Evolutionary conservation across 2,888 invertebrate species (phyloP).

Genomic region (Cheilosia vernalis): DNA sequence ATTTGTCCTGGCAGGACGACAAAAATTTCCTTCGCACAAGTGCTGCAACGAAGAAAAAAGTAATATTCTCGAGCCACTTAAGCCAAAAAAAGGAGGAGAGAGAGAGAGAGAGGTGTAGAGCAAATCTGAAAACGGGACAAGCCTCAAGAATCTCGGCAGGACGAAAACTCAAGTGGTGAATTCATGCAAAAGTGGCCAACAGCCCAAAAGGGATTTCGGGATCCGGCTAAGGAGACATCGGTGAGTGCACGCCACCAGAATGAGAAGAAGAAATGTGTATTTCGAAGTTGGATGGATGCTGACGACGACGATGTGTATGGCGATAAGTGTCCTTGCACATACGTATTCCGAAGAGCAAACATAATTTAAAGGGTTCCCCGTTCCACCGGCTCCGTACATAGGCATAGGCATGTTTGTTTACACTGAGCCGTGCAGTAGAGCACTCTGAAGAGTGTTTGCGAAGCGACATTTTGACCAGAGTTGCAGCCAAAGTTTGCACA

Average conservation of each 20-base stretch:
- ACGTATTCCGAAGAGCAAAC: constrained; percentile 60
- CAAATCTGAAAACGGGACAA: constrained; percentile 49
- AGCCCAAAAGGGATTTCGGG: constrained; percentile 55
- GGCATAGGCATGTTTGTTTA: constrained; percentile 55
- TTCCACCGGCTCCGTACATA: not conserved
- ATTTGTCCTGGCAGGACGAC: constrained; percentile 65
- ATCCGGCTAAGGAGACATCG: constrained; percentile 6
- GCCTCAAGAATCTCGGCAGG: constrained; percentile 61
- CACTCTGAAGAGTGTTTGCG: constrained; percentile 62
- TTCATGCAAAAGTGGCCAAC: constrained; percentile 75
- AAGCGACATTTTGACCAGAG: constrained; percentile 68
- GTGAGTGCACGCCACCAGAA: constrained; percentile 3
- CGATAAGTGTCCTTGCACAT: constrained; percentile 67
- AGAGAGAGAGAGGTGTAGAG: not conserved
- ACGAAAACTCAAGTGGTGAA: constrained; percentile 72
- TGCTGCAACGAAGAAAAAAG: constrained; percentile 49
- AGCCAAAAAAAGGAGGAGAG: constrained; percentile 7
- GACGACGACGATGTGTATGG: constrained; percentile 36
- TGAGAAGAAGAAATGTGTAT: constrained; percentile 31
- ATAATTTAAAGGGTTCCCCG: constrained; percentile 56
- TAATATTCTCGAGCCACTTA: constrained; percentile 65
- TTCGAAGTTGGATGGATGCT: constrained; percentile 32
- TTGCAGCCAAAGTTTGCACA: constrained; percentile 58
- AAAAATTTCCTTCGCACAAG: constrained; percentile 57
- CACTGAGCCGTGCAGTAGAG: constrained; percentile 25